These are phyloP conservation scores for Malurus leucopterus DNA, from an alignment of 2,797 vertebrate species.

Conservation along the genomic window DNA sequence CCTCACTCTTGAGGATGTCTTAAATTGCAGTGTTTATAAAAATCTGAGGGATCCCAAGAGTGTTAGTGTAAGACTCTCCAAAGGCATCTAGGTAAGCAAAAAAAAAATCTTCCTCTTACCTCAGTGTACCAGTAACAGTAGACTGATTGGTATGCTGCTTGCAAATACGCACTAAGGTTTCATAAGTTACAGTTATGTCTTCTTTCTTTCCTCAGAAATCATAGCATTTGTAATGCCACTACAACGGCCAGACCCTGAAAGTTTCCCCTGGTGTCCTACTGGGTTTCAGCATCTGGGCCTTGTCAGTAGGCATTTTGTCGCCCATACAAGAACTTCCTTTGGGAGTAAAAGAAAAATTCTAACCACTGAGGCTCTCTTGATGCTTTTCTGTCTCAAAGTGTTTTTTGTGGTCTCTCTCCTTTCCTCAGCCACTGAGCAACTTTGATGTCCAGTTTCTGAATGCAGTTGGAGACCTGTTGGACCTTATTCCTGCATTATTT, in stretches of 20 bases:
- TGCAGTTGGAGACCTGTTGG: conserved; percentile 84
- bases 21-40: neutral
- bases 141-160: neutral
- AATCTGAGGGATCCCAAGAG: neutral
- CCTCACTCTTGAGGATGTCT: neutral
- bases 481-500: conserved; percentile 84
- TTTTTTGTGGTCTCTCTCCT: neutral
- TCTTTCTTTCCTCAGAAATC: neutral
- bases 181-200: neutral
- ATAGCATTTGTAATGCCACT: neutral
- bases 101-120: neutral
- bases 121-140: neutral
- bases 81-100: neutral
- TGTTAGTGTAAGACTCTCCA: neutral
- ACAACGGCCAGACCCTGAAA: neutral
- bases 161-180: neutral
- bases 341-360: neutral
- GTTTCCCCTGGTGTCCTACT: neutral
- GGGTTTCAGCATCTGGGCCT: neutral
- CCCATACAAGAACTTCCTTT: neutral
- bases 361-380: neutral
- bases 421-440: conserved; percentile 76
- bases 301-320: neutral
- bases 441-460: conserved; percentile 87
- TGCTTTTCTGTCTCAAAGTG: neutral